phyloP scores from a whole-genome alignment of 2,888 invertebrate species.

The Carcina quercana region DNA sequence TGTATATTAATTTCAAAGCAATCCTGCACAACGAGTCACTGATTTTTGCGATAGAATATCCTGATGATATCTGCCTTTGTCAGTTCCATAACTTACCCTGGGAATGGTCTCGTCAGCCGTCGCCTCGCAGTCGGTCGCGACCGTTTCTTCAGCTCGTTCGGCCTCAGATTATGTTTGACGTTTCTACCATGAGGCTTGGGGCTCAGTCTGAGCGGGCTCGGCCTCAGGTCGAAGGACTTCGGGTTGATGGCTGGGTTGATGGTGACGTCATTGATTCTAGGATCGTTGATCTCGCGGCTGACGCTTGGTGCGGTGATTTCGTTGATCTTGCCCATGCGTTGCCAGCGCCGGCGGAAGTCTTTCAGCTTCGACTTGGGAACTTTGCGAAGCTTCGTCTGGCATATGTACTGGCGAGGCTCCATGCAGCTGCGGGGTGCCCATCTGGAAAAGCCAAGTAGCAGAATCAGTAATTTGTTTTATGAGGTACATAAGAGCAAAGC shows the following conservation, averaged over 20 bases:
- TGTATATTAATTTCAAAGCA: no score
- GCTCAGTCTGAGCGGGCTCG: constrained; percentile 27
- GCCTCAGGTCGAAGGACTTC: constrained; percentile 51
- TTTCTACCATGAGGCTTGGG: constrained; percentile 23
- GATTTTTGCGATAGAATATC: no score
- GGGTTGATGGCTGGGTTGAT: constrained; percentile 42
- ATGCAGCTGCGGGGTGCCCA: constrained; percentile 81
- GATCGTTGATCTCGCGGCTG: constrained; percentile 51
- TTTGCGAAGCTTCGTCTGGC: constrained; percentile 77
- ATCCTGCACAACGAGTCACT: no score
- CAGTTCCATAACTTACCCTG: constrained; percentile 58
- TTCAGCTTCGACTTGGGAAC: constrained; percentile 62
- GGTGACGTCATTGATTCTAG: constrained; percentile 47
- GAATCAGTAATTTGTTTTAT: no score
- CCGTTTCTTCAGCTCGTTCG: constrained; percentile 46
- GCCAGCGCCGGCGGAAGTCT: constrained; percentile 60
- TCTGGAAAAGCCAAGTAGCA: no score
- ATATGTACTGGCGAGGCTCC: constrained; percentile 79
- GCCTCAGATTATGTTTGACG: constrained; percentile 27
- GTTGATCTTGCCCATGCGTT: constrained; percentile 67
- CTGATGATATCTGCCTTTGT: no score
- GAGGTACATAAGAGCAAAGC: no score
- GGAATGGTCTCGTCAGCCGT: constrained; percentile 57
- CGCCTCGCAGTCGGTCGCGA: constrained; percentile 36
- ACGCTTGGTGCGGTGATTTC: constrained; percentile 66